These are phyloP conservation scores for Leucozona laternaria DNA, from an alignment of 2,888 invertebrate species.

Conservation along the genomic window DNA sequence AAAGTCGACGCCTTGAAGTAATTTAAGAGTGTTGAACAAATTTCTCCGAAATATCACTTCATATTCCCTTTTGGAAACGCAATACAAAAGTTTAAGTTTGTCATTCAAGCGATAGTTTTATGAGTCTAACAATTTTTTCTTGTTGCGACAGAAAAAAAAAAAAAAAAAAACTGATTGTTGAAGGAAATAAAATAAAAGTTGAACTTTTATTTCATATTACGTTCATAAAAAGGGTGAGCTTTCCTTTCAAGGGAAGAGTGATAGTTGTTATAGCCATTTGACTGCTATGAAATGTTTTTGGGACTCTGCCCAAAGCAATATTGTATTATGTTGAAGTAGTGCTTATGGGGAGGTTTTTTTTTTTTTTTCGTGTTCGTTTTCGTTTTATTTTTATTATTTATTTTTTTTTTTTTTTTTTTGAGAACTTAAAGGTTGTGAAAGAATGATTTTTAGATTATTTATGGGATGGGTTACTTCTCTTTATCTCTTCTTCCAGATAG, in stretches of 20 bases:
- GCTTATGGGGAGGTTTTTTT: background rate
- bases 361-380: too few species aligned
- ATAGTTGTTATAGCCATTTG: constrained; percentile 37
- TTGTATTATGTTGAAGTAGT: constrained; percentile 25
- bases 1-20: constrained; percentile 40
- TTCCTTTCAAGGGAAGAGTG: constrained; percentile 17
- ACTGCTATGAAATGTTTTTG: constrained; percentile 33
- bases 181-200: constrained; percentile 29
- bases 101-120: constrained; percentile 28
- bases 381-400: background rate
- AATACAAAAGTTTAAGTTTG: constrained; percentile 33
- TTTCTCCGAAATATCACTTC: constrained; percentile 26
- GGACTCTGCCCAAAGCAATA: constrained; percentile 32
- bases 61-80: constrained; percentile 3
- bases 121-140: constrained; percentile 8
- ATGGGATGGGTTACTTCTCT: background rate
- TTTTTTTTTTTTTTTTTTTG: background rate
- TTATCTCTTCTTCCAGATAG: background rate
- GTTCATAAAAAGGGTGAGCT: constrained; percentile 27
- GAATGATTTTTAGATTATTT: constrained; percentile 24
- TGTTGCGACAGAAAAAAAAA: background rate
- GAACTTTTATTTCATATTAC: constrained; percentile 24
- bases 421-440: background rate
- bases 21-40: constrained; percentile 35
- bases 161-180: constrained; percentile 21